Conservation (phyloP, 2,113 vertebrate species). For the Dicaeum eximium region DNA sequence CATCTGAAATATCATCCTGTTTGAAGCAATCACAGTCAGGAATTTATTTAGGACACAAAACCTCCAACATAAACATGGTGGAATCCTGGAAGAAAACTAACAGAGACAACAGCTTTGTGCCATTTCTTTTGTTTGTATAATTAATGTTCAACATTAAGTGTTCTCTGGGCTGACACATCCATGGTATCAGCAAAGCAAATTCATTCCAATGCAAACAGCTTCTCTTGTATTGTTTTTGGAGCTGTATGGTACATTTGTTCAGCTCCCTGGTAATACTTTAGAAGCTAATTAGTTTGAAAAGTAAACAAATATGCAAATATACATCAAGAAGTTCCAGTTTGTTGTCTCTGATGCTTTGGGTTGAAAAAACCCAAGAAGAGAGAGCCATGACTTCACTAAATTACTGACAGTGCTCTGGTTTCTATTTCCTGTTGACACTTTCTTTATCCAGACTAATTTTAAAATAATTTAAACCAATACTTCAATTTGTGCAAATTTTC, state of each 20-base stretch:
- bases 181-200: conserved; percentile 37
- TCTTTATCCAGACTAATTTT: not conserved
- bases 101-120: conserved; percentile 16
- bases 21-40: not conserved
- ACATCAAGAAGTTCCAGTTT: conserved; percentile 4
- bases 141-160: conserved; percentile 58
- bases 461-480: not conserved
- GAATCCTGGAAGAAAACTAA: conserved; percentile 35
- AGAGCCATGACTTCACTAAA: not conserved
- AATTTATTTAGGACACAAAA: conserved; percentile 41
- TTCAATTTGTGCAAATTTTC: not conserved
- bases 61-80: not conserved
- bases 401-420: not conserved
- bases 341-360: conserved; percentile 34
- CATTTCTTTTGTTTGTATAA: conserved; percentile 61
- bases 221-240: conserved; percentile 46
- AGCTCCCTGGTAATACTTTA: conserved; percentile 40
- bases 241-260: conserved; percentile 35
- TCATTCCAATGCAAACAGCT: conserved; percentile 59
- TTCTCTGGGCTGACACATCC: conserved; percentile 40
- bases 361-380: not conserved
- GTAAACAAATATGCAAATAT: conserved; percentile 51
- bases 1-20: conserved; percentile 17
- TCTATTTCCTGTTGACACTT: not conserved
- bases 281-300: conserved; percentile 71